phyloP scores from a whole-genome alignment of 2,888 invertebrate genomes.

The Drosophila dives region DNA sequence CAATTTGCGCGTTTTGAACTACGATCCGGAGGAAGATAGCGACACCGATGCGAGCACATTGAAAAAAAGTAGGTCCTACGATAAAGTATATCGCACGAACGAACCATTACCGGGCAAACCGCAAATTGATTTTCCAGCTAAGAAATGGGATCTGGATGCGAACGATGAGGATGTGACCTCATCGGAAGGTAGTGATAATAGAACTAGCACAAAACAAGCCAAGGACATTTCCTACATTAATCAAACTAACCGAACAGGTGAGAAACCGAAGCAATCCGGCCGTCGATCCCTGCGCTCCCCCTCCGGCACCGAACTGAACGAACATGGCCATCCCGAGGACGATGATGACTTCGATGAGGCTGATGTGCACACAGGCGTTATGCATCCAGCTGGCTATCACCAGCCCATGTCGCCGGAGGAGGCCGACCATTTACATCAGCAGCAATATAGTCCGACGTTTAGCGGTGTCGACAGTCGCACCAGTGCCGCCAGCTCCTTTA shows the following conservation, averaged over 20 bases:
- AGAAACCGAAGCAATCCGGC: conserved; percentile 87
- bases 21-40: conserved; percentile 86
- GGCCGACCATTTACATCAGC: conserved; percentile 70
- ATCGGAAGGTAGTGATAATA: conserved; percentile 87
- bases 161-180: conserved; percentile 88
- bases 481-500: conserved; percentile 81
- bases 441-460: conserved; percentile 84
- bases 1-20: conserved; percentile 85
- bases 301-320: conserved; percentile 83
- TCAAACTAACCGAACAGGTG: conserved; percentile 84
- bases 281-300: conserved; percentile 86
- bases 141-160: conserved; percentile 91
- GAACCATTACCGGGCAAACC: conserved; percentile 91
- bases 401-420: conserved; percentile 79
- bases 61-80: conserved; percentile 91
- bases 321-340: conserved; percentile 53
- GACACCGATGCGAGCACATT: conserved; percentile 86
- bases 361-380: conserved; percentile 63
- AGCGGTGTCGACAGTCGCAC: conserved; percentile 83
- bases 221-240: conserved; percentile 88
- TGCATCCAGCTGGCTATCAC: conserved; percentile 76
- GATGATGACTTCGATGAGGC: conserved; percentile 70
- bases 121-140: conserved; percentile 91
- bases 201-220: conserved; percentile 87
- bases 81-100: conserved; percentile 92